A percentile compares a stretch with the other conserved stretches of the same genome.
Conservation (phyloP, 2,797 vertebrate species). For the Xyrichtys novacula region DNA sequence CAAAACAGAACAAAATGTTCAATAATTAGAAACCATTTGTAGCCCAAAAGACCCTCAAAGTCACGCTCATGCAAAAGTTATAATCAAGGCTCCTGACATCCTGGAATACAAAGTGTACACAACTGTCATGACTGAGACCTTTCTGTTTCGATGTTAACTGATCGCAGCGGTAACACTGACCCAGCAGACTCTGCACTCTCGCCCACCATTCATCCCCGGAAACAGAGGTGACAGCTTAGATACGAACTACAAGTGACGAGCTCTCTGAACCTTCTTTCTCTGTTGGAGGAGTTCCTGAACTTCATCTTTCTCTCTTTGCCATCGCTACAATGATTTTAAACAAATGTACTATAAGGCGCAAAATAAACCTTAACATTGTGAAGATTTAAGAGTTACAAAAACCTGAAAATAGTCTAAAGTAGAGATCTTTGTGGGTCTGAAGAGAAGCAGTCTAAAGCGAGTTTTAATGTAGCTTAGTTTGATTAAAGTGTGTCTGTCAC, state of each 20-base stretch:
- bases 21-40: background rate
- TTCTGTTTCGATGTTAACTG: constrained; percentile 61
- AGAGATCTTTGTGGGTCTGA: background rate
- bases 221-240: constrained; percentile 9
- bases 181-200: constrained; percentile 32
- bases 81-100: background rate
- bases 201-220: constrained; percentile 32
- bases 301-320: background rate
- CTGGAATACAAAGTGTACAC: background rate
- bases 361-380: too few species aligned
- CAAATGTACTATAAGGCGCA: too few species aligned
- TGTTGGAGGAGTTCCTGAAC: background rate
- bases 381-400: background rate
- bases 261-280: background rate
- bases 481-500: background rate
- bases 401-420: background rate
- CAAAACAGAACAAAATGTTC: background rate
- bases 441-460: background rate
- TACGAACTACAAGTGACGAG: background rate
- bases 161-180: constrained; percentile 35
- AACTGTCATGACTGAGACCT: constrained; percentile 14
- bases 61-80: background rate
- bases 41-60: background rate
- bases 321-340: background rate
- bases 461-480: background rate